These are phyloP conservation scores for Amiota communis DNA, from an alignment of 2,888 invertebrate genomes.

Conservation along the genomic window DNA sequence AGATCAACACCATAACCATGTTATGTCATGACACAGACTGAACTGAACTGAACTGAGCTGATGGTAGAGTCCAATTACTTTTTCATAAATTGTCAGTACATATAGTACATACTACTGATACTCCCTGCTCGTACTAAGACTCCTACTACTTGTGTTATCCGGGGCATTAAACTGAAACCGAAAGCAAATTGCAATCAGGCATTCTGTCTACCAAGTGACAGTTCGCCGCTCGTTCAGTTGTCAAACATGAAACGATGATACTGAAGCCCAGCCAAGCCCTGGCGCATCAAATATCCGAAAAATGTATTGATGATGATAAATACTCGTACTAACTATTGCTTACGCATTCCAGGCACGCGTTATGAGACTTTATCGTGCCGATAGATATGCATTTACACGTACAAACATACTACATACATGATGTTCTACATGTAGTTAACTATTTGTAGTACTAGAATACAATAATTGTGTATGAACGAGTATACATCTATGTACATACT, in stretches of 20 bases:
- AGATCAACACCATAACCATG: neutral
- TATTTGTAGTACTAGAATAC: neutral
- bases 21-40: constrained; percentile 13
- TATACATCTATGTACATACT: too few relatives aligned
- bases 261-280: constrained; percentile 1
- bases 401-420: neutral
- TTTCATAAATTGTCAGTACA: constrained; percentile 45
- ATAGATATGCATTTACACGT: neutral
- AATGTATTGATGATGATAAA: neutral
- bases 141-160: constrained; percentile 14
- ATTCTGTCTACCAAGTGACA: neutral
- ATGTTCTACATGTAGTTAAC: neutral
- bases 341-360: constrained; percentile 15
- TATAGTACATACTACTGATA: too few relatives aligned
- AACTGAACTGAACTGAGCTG: neutral
- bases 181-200: constrained; percentile 50
- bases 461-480: neutral
- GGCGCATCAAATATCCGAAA: constrained; percentile 13
- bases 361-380: neutral
- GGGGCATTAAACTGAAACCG: constrained; percentile 44
- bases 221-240: constrained; percentile 16
- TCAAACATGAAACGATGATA: constrained; percentile 3
- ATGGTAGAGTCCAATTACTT: constrained; percentile 55
- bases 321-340: constrained; percentile 1
- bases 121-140: too few relatives aligned